phyloP scores from a whole-genome alignment of 2,888 invertebrate species.

The Chaitophorus viminalis region DNA sequence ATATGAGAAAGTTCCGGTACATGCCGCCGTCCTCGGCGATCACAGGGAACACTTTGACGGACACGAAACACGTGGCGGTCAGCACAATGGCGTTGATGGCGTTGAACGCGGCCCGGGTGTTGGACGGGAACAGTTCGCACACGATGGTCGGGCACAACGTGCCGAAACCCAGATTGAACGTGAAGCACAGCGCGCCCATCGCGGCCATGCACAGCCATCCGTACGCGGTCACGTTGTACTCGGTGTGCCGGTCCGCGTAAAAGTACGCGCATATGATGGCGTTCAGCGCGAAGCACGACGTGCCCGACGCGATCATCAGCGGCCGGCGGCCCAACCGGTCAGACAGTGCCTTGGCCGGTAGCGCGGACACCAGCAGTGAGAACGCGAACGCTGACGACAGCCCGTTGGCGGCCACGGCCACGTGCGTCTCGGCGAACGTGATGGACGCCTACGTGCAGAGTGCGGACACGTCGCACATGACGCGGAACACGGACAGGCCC shows the following conservation, averaged over 20 bases:
- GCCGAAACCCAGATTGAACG: constrained; percentile 72
- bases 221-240: constrained; percentile 68
- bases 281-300: constrained; percentile 71
- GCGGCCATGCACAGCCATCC: constrained; percentile 65
- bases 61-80: constrained; percentile 71
- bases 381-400: not conserved
- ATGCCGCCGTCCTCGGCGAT: constrained; percentile 72
- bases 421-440: constrained; percentile 37
- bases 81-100: constrained; percentile 72
- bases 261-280: constrained; percentile 71
- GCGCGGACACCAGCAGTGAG: not conserved
- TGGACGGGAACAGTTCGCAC: constrained; percentile 74
- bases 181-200: constrained; percentile 72
- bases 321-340: constrained; percentile 63
- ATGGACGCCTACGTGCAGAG: constrained; percentile 60
- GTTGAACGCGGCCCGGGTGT: constrained; percentile 73
- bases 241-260: constrained; percentile 66
- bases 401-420: not conserved
- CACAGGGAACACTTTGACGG: constrained; percentile 73
- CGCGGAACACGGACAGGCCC: constrained; percentile 53
- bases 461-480: constrained; percentile 52
- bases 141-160: constrained; percentile 74
- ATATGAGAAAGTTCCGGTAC: constrained; percentile 74
- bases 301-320: constrained; percentile 71
- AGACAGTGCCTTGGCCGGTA: constrained; percentile 62